Base-by-base conservation (phyloP, 1,140 invertebrate genomes). In the Drosophila fuyamai region DNA sequence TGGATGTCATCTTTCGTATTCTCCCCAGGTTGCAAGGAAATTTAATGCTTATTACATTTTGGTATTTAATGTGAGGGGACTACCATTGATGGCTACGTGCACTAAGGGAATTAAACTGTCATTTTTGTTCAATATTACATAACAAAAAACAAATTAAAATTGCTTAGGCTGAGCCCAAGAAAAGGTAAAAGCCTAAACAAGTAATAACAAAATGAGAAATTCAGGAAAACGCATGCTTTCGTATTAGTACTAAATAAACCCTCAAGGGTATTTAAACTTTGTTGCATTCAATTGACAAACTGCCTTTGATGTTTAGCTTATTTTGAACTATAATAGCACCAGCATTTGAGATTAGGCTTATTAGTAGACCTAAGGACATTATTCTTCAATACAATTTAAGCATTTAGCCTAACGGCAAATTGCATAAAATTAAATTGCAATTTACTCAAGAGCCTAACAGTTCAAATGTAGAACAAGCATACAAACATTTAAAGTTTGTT, bases 391-490 rank as follows among this genome's bases (percentile, higher is more conserved):
- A 59, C 29, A 27, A 72, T 50, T 57, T 58, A 72, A 36, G 43
- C 54, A 66, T 60, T 70, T 47, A 43, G 36, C 51, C 65, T 54
- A 50, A 41, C 58, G 47, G 38, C 55, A 54, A 56, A 78, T 59
- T 59, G 54, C 57, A 86, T 78, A 75, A 66, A 86, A 78, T 82
- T 72, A 77, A 79, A 82, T 82, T 76, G 79, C 60, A 82, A 76
- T 82, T 85, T 86, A 60, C 65, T 58, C 54, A 58, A 61, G 40
- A 67, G 50, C 47, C 18, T 14, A 59, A 51, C 47, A 72, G 57
- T 41, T 55, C 50, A 29, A 51, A 74, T 50, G 12, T 36, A 6
- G 1, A 23, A 32, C 10, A 41, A 13, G 18, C 47, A 44, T 18
- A 61, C 48, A 23, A 46, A 14, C 62, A 79, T 51, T 12, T 68